A percentile compares a stretch with the other conserved stretches of the same genome.
phyloP scores from a whole-genome alignment of 2,113 vertebrate species.

The Atlantisia rogersi region DNA sequence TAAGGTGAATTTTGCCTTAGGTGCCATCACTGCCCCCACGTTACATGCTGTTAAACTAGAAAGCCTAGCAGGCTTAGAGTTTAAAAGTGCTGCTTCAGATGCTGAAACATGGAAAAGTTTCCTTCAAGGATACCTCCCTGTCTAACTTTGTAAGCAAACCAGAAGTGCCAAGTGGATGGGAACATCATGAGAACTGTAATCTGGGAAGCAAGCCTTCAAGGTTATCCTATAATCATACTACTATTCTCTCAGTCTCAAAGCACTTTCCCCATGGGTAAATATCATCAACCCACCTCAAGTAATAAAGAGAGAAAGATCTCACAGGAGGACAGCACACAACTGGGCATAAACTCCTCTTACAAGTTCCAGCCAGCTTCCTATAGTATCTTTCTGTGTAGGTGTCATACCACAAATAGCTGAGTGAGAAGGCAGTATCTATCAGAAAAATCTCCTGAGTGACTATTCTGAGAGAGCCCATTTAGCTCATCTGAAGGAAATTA shows the following conservation, averaged over 20 bases:
- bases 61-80: not conserved
- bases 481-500: not conserved
- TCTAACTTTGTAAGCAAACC: not conserved
- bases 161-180: not conserved
- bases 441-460: not conserved
- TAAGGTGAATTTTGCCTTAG: not conserved
- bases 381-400: not conserved
- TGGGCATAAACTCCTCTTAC: not conserved
- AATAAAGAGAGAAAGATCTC: not conserved
- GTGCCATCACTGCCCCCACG: not conserved
- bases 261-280: not conserved
- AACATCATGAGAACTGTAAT: not conserved
- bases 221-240: not conserved
- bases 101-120: not conserved
- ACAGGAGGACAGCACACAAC: not conserved
- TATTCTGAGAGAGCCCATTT: not conserved
- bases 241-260: conserved; percentile 1
- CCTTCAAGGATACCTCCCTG: not conserved
- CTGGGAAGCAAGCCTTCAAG: not conserved
- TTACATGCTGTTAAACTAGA: not conserved
- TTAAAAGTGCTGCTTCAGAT: not conserved
- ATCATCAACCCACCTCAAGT: not conserved
- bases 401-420: not conserved
- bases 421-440: not conserved
- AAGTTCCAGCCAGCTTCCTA: not conserved